Evolutionary conservation across 2,888 invertebrate genomes (phyloP).

Genomic region (Chironomus tentans): DNA sequence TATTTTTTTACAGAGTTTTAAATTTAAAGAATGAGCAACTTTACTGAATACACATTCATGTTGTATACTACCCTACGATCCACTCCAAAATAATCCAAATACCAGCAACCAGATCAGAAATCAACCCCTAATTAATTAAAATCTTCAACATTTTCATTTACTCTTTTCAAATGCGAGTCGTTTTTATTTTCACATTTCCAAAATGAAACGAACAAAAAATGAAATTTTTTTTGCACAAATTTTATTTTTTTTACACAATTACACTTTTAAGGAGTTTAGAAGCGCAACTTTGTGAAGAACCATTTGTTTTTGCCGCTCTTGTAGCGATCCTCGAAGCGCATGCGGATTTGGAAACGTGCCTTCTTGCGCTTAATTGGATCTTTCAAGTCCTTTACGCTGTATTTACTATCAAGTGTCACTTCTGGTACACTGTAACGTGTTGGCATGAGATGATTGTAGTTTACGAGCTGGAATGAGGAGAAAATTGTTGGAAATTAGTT

Average conservation of each 20-base stretch:
- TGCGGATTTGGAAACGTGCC: constrained; percentile 87
- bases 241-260: neutral
- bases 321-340: constrained; percentile 95
- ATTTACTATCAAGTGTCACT: constrained; percentile 76
- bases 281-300: constrained; percentile 98
- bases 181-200: neutral
- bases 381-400: constrained; percentile 86
- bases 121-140: no score
- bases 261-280: constrained; percentile 53
- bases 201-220: neutral
- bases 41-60: no score
- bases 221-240: neutral
- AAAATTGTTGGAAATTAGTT: neutral
- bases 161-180: neutral
- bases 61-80: no score
- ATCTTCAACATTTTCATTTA: neutral
- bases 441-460: constrained; percentile 77
- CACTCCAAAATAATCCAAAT: no score
- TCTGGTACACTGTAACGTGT: constrained; percentile 92
- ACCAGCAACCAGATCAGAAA: no score
- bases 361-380: constrained; percentile 95
- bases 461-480: neutral
- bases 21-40: no score
- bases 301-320: constrained; percentile 97
- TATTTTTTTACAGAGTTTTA: no score